Percentiles rank a stretch among this genome's conserved stretches.
Conservation (phyloP, 2,797 vertebrate species). For the Neostethus bicornis region DNA sequence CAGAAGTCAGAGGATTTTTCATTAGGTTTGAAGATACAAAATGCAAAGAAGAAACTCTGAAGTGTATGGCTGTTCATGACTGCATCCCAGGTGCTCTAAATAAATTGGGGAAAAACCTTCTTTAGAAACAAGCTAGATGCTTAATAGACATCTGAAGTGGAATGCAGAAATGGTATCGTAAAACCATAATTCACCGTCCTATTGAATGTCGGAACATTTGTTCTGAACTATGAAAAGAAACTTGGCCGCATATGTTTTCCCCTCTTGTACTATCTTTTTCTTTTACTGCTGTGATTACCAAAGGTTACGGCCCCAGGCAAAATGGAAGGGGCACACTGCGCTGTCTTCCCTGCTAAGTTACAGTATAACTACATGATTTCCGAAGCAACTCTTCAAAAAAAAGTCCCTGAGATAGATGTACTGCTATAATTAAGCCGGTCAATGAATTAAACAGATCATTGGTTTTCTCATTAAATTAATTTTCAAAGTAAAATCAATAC, state of each 20-base stretch:
- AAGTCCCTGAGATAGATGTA: not conserved
- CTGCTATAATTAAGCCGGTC: too few species aligned
- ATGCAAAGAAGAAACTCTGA: not conserved
- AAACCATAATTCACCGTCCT: not conserved
- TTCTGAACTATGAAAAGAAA: not conserved
- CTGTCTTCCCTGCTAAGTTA: too few species aligned
- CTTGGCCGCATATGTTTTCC: not conserved
- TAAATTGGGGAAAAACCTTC: not conserved
- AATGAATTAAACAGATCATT: not conserved
- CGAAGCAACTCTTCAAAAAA: too few species aligned
- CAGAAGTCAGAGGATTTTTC: too few species aligned
- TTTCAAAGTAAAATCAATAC: too few species aligned
- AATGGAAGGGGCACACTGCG: not conserved
- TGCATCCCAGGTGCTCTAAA: not conserved
- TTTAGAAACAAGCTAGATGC: not conserved
- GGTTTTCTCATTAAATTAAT: too few species aligned
- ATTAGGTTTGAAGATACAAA: not conserved
- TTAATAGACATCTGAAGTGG: conserved; percentile 6
- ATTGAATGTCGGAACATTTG: not conserved
- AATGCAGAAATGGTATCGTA: not conserved
- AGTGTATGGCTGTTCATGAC: not conserved
- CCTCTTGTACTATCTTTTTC: not conserved
- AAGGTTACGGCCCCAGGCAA: not conserved
- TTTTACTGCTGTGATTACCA: not conserved
- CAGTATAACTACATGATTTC: too few species aligned